phyloP scores from a whole-genome alignment of 2,113 vertebrate genomes.

The Callipepla squamata region DNA sequence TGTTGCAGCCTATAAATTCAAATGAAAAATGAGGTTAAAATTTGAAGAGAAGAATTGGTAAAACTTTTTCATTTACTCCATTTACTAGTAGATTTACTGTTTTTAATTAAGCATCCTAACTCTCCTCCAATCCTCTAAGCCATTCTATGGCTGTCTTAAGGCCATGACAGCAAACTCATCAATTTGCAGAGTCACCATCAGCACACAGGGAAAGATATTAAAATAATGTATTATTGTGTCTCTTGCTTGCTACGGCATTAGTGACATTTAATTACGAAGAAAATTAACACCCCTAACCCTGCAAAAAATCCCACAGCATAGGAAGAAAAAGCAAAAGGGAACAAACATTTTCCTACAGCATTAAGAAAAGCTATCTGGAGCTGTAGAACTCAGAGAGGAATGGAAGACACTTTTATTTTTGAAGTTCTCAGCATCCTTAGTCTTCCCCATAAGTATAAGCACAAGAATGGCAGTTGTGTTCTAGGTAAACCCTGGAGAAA shows the following conservation, averaged over 20 bases:
- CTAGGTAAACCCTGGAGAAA: neutral
- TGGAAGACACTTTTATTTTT: neutral
- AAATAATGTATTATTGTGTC: neutral
- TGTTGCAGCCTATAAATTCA: constrained; percentile 60
- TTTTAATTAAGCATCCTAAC: constrained; percentile 74
- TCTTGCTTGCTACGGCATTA: neutral
- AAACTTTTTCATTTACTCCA: constrained; percentile 64
- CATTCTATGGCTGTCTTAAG: constrained; percentile 15
- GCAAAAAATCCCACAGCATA: neutral
- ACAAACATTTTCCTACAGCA: neutral
- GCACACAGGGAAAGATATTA: neutral
- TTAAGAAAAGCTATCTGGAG: neutral
- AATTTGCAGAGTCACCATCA: neutral
- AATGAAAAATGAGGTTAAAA: constrained; percentile 46
- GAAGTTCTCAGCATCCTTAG: neutral
- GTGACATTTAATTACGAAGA: neutral
- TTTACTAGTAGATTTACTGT: constrained; percentile 64
- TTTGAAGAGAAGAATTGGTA: constrained; percentile 40
- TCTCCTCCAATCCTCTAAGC: constrained; percentile 2
- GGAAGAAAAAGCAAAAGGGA: neutral
- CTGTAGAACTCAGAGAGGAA: neutral
- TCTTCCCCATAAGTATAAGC: neutral
- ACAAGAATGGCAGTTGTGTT: neutral
- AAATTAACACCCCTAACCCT: neutral
- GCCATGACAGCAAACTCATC: constrained; percentile 41